Evolutionary conservation across 2,113 vertebrate genomes (phyloP).

Genomic region (Phrynosoma platyrhinos): DNA sequence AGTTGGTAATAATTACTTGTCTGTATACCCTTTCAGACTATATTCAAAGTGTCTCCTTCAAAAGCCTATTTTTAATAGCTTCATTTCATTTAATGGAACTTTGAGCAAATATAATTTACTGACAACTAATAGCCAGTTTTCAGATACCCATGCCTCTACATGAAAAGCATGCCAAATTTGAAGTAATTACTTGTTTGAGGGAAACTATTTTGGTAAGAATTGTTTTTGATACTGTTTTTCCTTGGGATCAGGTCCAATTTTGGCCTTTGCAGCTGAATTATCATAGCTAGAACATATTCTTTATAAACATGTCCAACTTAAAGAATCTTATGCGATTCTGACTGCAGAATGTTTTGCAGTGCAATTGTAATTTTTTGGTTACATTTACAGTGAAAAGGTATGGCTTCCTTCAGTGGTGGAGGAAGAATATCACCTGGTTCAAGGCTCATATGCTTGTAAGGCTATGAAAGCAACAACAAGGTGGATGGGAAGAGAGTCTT

Average conservation of each 20-base stretch:
- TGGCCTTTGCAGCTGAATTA: not conserved
- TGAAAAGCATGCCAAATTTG: slow-evolving; percentile 48
- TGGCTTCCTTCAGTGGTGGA: no score
- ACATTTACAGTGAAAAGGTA: no score
- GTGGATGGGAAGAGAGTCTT: no score
- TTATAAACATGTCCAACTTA: not conserved
- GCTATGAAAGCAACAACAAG: no score
- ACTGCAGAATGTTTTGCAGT: not conserved
- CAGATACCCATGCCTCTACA: not conserved
- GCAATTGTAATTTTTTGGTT: not conserved
- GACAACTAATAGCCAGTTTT: not conserved
- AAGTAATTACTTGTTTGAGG: slow-evolving; percentile 8
- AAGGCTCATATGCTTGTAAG: no score
- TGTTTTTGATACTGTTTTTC: not conserved
- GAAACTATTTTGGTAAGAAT: slow-evolving; percentile 37
- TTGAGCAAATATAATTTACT: not conserved
- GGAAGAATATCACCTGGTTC: no score
- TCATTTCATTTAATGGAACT: slow-evolving; percentile 54
- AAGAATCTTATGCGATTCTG: not conserved
- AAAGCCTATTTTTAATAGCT: slow-evolving; percentile 59
- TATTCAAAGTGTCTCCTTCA: slow-evolving; percentile 49
- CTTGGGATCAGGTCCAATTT: not conserved
- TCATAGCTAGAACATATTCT: not conserved
- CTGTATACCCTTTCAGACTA: slow-evolving; percentile 40
- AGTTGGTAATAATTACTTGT: slow-evolving; percentile 56